Percentiles rank a stretch among this genome's conserved stretches.
These are phyloP conservation scores for Nestor notabilis DNA, from an alignment of 2,113 vertebrate genomes.

Conservation along the genomic window DNA sequence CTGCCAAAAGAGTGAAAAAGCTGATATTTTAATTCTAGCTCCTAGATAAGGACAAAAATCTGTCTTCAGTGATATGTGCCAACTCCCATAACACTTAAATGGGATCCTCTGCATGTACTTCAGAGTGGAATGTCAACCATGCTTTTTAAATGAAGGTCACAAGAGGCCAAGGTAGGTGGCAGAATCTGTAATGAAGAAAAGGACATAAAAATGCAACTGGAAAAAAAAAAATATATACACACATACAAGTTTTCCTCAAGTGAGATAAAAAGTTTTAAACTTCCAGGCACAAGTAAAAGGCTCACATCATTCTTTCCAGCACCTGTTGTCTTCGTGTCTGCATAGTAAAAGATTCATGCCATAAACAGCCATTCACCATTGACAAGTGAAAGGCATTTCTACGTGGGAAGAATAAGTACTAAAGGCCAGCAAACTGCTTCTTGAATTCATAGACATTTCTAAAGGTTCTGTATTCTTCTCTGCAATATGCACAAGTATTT, in stretches of 20 bases:
- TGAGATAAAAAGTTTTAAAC: background rate
- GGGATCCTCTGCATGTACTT: background rate
- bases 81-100: background rate
- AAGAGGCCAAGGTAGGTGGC: background rate
- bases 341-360: conserved; percentile 34
- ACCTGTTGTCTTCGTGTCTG: conserved; percentile 49
- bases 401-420: conserved; percentile 4
- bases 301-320: conserved; percentile 40
- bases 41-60: conserved; percentile 1
- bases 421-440: conserved; percentile 50
- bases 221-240: background rate
- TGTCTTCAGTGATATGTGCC: background rate
- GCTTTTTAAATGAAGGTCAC: background rate
- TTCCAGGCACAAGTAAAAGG: conserved; percentile 27
- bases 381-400: conserved; percentile 50
- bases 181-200: background rate
- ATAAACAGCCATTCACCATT: conserved; percentile 27
- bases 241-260: background rate
- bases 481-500: conserved; percentile 29
- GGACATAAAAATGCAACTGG: background rate
- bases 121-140: background rate
- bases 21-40: background rate
- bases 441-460: conserved; percentile 49
- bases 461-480: conserved; percentile 46
- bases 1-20: background rate